Conservation (phyloP, 64 coral and sea anemone species). For the Pocillopora damicornis region DNA sequence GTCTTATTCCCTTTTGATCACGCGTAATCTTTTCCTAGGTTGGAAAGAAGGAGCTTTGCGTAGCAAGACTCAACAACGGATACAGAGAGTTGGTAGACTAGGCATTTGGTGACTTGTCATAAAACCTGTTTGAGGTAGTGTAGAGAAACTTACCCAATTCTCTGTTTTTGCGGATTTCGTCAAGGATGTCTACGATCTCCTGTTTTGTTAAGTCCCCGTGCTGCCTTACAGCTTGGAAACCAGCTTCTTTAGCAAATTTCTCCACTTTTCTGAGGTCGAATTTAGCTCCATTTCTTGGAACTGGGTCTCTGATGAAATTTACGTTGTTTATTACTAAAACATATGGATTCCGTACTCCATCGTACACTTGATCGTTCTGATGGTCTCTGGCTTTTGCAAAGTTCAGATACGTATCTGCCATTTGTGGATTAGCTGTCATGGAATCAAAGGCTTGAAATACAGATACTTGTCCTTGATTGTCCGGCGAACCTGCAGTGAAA, state of each 20-base stretch:
- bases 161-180: conserved; percentile 4
- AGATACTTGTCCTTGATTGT: too few relatives aligned
- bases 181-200: conserved; percentile 46
- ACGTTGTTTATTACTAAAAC: conserved; percentile 85
- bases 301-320: conserved; percentile 41
- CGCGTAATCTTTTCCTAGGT: too few relatives aligned
- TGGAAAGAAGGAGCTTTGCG: too few relatives aligned
- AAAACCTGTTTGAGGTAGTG: not conserved
- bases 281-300: conserved; percentile 64
- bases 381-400: not conserved
- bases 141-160: conserved; percentile 28
- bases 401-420: not conserved
- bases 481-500: too few relatives aligned
- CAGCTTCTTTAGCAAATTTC: conserved; percentile 54
- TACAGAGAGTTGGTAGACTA: too few relatives aligned
- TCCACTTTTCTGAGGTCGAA: conserved; percentile 58
- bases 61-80: too few relatives aligned
- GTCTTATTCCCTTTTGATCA: too few relatives aligned
- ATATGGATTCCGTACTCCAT: conserved; percentile 80
- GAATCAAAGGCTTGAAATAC: too few relatives aligned
- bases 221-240: conserved; percentile 35
- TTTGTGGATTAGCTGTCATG: not conserved
- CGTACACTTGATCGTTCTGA: conserved; percentile 43
- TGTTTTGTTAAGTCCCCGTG: conserved; percentile 21
- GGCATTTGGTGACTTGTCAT: too few relatives aligned